phyloP scores from a whole-genome alignment of 2,888 invertebrate genomes.

The Tenthredo livida region DNA sequence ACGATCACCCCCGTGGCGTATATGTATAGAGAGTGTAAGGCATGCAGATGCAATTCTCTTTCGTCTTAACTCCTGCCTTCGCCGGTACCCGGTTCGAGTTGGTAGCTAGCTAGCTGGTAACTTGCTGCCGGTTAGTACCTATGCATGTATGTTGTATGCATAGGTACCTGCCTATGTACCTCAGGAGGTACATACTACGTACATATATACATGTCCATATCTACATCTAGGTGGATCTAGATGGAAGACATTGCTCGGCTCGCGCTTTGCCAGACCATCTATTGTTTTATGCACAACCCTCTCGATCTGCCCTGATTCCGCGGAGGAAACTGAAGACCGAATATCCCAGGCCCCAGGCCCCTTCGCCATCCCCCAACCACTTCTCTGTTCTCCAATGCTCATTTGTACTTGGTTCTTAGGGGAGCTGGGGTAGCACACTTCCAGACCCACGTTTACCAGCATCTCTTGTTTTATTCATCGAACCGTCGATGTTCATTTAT shows the following conservation, averaged over 20 bases:
- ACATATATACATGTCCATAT: constrained; percentile 2
- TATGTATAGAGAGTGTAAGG: constrained; percentile 54
- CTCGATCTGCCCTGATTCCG: constrained; percentile 50
- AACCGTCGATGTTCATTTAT: constrained; percentile 52
- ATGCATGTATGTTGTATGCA: neutral
- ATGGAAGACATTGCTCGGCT: constrained; percentile 28
- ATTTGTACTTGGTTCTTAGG: constrained; percentile 52
- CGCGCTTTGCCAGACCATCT: constrained; percentile 47
- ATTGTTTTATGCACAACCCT: constrained; percentile 51
- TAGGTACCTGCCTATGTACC: constrained; percentile 3
- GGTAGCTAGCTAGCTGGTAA: neutral
- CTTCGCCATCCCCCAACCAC: neutral
- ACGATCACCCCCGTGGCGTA: constrained; percentile 65
- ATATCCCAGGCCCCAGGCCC: neutral
- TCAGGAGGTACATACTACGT: neutral
- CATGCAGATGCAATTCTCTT: constrained; percentile 68
- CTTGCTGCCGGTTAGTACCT: neutral
- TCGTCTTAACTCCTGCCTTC: constrained; percentile 57
- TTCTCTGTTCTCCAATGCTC: constrained; percentile 38
- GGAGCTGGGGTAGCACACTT: constrained; percentile 39
- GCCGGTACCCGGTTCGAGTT: neutral
- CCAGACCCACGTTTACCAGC: constrained; percentile 46
- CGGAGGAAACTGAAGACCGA: constrained; percentile 36
- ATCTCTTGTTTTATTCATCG: constrained; percentile 49
- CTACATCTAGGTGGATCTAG: neutral